Evolutionary conservation across 2,797 vertebrate genomes (phyloP).

Genomic region (Oreortyx pictus): DNA sequence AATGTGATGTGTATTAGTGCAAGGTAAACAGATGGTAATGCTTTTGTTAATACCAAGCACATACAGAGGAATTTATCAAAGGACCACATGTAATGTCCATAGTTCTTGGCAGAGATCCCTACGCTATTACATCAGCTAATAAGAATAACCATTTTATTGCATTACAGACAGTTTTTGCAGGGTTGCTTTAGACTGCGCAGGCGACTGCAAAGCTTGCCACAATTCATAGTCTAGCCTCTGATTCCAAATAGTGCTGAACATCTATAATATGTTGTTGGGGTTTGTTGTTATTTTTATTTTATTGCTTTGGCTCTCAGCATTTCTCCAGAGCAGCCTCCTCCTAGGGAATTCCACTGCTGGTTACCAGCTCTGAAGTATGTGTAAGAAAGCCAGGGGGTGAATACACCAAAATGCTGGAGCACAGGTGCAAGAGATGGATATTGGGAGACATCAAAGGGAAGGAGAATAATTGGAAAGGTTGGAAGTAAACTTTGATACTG

Average conservation of each 20-base stretch:
- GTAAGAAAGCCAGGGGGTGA: background rate
- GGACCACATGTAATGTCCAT: slow-evolving; percentile 62
- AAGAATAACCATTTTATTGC: slow-evolving; percentile 65
- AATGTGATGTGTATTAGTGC: slow-evolving; percentile 65
- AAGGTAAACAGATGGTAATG: slow-evolving; percentile 76
- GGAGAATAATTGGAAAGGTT: background rate
- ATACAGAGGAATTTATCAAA: slow-evolving; percentile 72
- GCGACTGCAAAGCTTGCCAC: background rate
- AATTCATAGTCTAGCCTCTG: background rate
- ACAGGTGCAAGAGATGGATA: background rate
- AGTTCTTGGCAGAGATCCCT: slow-evolving; percentile 65
- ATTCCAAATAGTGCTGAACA: background rate
- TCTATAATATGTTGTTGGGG: background rate
- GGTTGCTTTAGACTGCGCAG: background rate
- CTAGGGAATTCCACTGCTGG: slow-evolving; percentile 36
- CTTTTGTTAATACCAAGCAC: slow-evolving; percentile 69
- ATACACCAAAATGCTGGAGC: background rate
- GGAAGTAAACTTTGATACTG: background rate
- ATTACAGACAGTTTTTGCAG: slow-evolving; percentile 33
- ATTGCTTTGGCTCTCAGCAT: background rate
- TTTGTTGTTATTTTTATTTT: slow-evolving; percentile 55
- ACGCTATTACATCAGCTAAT: slow-evolving; percentile 49
- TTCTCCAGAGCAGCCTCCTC: background rate
- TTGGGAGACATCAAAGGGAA: background rate
- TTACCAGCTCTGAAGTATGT: slow-evolving; percentile 6